These are phyloP conservation scores for Andricus curvator DNA, from an alignment of 2,888 invertebrate genomes.

Conservation along the genomic window DNA sequence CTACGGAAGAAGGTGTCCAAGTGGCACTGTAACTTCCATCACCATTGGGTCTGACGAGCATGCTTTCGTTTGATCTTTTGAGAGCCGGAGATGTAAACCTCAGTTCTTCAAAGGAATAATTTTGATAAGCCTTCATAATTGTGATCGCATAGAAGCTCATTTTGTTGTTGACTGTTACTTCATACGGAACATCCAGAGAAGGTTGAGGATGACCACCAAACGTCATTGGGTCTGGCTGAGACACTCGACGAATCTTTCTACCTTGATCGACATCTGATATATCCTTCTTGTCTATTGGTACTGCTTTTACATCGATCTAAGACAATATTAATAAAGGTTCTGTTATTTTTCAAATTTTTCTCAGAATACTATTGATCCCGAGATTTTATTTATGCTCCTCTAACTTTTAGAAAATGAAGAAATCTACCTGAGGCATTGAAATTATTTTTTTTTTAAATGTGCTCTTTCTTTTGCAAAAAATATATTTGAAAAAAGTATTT, in stretches of 20 bases:
- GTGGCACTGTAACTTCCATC: constrained; percentile 91
- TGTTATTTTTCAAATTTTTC: not conserved
- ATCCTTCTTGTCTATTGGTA: constrained; percentile 85
- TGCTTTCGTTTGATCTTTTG: constrained; percentile 87
- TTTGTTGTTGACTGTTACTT: constrained; percentile 92
- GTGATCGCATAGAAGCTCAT: constrained; percentile 97
- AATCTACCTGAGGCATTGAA: too few relatives aligned
- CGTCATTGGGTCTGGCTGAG: constrained; percentile 81
- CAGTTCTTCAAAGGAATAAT: constrained; percentile 97
- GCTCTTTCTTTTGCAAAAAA: too few relatives aligned
- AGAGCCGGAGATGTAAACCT: constrained; percentile 86
- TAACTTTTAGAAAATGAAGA: too few relatives aligned
- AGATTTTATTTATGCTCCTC: too few relatives aligned
- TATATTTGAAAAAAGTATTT: too few relatives aligned
- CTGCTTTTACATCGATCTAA: constrained; percentile 86
- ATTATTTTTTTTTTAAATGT: too few relatives aligned
- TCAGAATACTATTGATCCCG: not conserved
- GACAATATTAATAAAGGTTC: constrained; percentile 34
- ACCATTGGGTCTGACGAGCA: constrained; percentile 87
- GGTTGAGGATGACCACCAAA: constrained; percentile 84
- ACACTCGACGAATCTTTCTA: constrained; percentile 81
- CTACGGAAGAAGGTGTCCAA: constrained; percentile 96
- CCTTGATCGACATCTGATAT: constrained; percentile 82
- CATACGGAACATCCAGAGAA: constrained; percentile 86
- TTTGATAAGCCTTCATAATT: constrained; percentile 95